phyloP scores from a whole-genome alignment of 1,140 invertebrate genomes.

The Cyclina sinensis region DNA sequence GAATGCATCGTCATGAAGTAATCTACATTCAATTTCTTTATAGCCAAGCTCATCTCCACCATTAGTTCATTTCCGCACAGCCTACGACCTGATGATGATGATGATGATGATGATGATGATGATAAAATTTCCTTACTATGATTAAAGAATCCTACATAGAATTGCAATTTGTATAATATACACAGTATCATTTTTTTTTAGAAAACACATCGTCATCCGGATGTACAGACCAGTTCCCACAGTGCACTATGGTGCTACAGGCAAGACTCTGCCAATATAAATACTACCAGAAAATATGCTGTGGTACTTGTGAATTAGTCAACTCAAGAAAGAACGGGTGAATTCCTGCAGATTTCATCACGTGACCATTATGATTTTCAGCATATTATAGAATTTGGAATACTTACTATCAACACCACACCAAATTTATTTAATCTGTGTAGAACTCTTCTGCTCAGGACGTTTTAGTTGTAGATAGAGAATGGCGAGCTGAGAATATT shows the following conservation, averaged over 20 bases:
- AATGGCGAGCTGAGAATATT: neutral
- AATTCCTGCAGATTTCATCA: neutral
- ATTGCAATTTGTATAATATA: too few species aligned
- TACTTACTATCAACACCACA: neutral
- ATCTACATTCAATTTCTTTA: too few species aligned
- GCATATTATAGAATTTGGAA: neutral
- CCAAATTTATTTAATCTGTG: neutral
- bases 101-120: too few species aligned
- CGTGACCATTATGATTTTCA: neutral
- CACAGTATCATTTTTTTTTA: neutral
- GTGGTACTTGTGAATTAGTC: constrained; percentile 41
- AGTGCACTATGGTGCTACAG: constrained; percentile 54
- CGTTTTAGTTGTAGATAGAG: neutral
- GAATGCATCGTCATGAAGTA: too few species aligned
- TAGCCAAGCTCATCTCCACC: too few species aligned
- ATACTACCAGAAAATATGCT: constrained; percentile 67
- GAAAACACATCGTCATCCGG: neutral
- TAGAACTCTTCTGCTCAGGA: neutral
- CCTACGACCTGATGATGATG: too few species aligned
- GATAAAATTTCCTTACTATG: too few species aligned
- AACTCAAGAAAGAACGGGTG: neutral
- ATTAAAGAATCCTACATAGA: too few species aligned
- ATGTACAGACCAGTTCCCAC: constrained; percentile 46
- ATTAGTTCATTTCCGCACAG: too few species aligned
- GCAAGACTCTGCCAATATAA: constrained; percentile 63